Evolutionary conservation across 2,888 invertebrate genomes (phyloP), one percentile per base, ranked within the genome.

Genomic region (Lacanobia oleracea): DNA sequence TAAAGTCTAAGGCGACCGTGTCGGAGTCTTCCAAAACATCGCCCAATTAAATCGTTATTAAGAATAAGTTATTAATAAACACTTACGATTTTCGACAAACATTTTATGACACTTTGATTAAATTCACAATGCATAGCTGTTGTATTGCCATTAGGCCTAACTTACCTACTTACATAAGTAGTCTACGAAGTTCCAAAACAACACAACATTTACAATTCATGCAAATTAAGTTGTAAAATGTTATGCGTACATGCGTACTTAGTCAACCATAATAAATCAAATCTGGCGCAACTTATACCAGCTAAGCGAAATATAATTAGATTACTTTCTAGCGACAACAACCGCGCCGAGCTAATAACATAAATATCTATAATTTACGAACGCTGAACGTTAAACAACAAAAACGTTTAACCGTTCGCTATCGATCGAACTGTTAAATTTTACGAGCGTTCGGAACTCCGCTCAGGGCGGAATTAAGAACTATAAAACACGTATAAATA

Each of bases 401-500:
- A 62, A 64, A 64, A 45, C 71, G 67, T 56, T 75, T 56, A 80
- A 72, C 27, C 69, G 50, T 67, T 59, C 23, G 64, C n/a, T 70
- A 85, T 83, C 85, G 82, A 73, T 45, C 61, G 48, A 40, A 66
- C 61, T 72, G 85, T 82, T 51, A 64, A 75, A 70, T 78, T 68
- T 72, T 62, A 85, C 66, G 80, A 82, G 61, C 53, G 62, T 45
- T 69, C 37, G 48, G 40, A 67, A 69, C 70, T 72, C 61, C 51
- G 56, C 71, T 66, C 65, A 14, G 56, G 78, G 43, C 56, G 48
- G 48, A 67, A 82, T 72, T 70, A 84, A 63, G 62, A 72, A 66
- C 68, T 67, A 75, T 79, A 71, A 72, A 83, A 82, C 79, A 75
- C 66, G 69, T 54, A 72, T 82, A 66, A 79, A 82, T 85, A 79